Conservation (phyloP, 1,140 invertebrate genomes). For the Chironomus striatipennis region DNA sequence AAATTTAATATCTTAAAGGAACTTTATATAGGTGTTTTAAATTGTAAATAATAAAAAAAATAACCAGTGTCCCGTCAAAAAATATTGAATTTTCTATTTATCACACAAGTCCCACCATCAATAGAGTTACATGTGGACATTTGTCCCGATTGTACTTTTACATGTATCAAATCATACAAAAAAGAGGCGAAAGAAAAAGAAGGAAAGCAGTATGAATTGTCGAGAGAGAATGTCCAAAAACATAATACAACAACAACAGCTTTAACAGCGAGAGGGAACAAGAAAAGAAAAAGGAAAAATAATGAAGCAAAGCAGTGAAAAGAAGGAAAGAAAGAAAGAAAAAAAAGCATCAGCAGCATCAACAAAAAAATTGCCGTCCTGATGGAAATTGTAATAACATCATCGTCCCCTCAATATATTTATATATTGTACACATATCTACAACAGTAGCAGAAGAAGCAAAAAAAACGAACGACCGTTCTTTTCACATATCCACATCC, state of each 20-base stretch:
- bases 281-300: not conserved
- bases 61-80: no score
- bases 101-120: no score
- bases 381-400: constrained; percentile 23
- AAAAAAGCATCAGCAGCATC: not conserved
- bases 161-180: no score
- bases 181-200: no score
- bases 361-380: not conserved
- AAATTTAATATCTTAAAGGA: no score
- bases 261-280: not conserved
- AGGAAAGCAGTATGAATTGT: no score
- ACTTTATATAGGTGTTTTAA: no score
- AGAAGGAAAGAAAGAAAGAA: not conserved
- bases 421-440: not conserved
- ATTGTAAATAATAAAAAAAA: not conserved
- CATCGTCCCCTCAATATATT: not conserved
- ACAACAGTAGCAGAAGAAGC: not conserved
- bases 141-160: no score
- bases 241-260: not conserved
- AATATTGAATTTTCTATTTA: no score
- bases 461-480: not conserved
- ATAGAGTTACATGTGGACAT: no score
- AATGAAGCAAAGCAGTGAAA: constrained; percentile 2
- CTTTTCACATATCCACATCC: constrained; percentile 14
- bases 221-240: constrained; percentile 15